Evolutionary conservation across 2,113 vertebrate species (phyloP).

Genomic region (Cyanoderma ruficeps): DNA sequence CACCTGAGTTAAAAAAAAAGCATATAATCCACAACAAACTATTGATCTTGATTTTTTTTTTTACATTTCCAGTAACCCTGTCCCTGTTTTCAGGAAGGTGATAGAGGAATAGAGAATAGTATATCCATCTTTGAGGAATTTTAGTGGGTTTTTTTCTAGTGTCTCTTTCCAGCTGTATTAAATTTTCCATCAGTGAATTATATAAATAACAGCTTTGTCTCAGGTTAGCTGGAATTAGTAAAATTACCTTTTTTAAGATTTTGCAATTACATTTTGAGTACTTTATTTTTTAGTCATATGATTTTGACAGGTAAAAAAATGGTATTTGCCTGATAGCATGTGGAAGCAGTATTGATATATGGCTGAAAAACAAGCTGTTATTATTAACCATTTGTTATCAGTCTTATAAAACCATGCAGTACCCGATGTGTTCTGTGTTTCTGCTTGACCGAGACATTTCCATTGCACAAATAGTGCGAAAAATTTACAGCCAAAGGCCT

Average conservation of each 20-base stretch:
- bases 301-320: background rate
- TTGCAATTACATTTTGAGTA: background rate
- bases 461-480: background rate
- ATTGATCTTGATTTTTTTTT: background rate
- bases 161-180: background rate
- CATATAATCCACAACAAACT: background rate
- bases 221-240: background rate
- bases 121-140: background rate
- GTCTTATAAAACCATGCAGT: background rate
- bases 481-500: background rate
- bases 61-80: background rate
- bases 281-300: background rate
- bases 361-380: background rate
- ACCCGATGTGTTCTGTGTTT: background rate
- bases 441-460: background rate
- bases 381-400: background rate
- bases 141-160: background rate
- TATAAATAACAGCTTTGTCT: background rate
- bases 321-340: background rate
- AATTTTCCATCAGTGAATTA: background rate
- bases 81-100: background rate
- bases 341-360: background rate
- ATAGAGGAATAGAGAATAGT: background rate
- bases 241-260: background rate
- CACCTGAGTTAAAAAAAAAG: background rate